phyloP scores from a whole-genome alignment of 35 echinoderm and acorn worm genomes.

The Ophioderma brevispina region DNA sequence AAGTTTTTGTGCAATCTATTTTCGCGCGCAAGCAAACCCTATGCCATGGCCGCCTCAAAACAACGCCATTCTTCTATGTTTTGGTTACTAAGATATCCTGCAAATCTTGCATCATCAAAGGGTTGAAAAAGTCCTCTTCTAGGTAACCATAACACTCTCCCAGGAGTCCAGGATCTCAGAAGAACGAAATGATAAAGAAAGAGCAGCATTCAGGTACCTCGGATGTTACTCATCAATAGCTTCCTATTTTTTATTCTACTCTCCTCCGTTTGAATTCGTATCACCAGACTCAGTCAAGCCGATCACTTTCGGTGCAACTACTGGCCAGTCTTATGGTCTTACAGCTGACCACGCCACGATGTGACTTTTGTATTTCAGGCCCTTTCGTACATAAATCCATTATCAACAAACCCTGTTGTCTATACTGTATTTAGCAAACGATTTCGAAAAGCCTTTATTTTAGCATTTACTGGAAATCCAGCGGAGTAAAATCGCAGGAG shows the following conservation, averaged over 20 bases:
- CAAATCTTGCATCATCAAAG: not conserved
- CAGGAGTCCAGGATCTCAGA: not conserved
- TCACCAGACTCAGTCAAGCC: too few relatives aligned
- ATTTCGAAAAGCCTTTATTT: slow-evolving; percentile 53
- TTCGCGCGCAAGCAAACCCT: not conserved
- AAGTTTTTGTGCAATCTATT: not conserved
- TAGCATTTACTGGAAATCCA: not conserved
- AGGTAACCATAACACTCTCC: not conserved
- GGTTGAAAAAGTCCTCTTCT: not conserved
- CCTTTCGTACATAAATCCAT: slow-evolving; percentile 56
- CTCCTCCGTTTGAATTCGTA: not conserved
- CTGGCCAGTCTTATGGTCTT: not conserved
- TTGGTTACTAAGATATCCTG: not conserved
- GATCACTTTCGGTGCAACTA: not conserved
- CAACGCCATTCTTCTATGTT: not conserved
- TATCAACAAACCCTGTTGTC: slow-evolving; percentile 60
- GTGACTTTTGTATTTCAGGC: not conserved
- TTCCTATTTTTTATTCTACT: not conserved
- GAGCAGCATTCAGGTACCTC: not conserved
- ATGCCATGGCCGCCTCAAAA: not conserved
- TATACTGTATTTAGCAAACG: slow-evolving; percentile 58
- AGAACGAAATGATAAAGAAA: not conserved
- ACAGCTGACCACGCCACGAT: not conserved
- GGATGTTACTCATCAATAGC: not conserved
- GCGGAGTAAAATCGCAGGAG: not conserved